A percentile compares a stretch with the other conserved stretches of the same genome.
phyloP scores from a whole-genome alignment of 2,888 invertebrate species.

The Pecten maximus region DNA sequence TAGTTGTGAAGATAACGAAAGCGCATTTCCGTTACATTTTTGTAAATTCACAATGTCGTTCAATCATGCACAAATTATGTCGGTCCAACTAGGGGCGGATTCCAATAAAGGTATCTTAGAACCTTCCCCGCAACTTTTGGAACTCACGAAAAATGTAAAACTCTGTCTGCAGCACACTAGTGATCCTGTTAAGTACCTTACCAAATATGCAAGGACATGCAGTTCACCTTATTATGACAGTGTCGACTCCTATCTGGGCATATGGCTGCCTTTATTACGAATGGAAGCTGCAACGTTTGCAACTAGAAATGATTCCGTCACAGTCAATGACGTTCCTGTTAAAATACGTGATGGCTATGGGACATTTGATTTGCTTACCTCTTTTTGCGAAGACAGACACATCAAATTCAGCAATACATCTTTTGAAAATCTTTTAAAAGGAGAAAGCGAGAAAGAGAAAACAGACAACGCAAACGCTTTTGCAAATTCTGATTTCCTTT shows the following conservation, averaged over 20 bases:
- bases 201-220: conserved; percentile 52
- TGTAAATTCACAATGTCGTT: conserved; percentile 44
- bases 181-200: conserved; percentile 57
- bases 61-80: conserved; percentile 53
- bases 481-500: conserved; percentile 48
- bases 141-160: conserved; percentile 56
- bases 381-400: conserved; percentile 54
- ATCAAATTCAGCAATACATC: conserved; percentile 50
- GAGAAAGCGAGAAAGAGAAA: conserved; percentile 38
- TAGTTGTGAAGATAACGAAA: conserved; percentile 43
- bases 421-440: conserved; percentile 35
- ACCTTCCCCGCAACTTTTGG: conserved; percentile 52
- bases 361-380: conserved; percentile 45
- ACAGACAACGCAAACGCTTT: background rate
- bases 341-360: conserved; percentile 46
- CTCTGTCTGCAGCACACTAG: conserved; percentile 54
- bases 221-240: conserved; percentile 39
- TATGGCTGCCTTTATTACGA: conserved; percentile 55
- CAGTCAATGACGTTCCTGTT: conserved; percentile 56
- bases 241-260: conserved; percentile 49
- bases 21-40: conserved; percentile 10
- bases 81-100: conserved; percentile 55
- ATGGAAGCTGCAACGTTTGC: conserved; percentile 60
- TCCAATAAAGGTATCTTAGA: conserved; percentile 50
- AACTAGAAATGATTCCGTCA: conserved; percentile 42